These are phyloP conservation scores for Metridium senile DNA, from an alignment of 92 coral and sea anemone genomes.

Conservation along the genomic window DNA sequence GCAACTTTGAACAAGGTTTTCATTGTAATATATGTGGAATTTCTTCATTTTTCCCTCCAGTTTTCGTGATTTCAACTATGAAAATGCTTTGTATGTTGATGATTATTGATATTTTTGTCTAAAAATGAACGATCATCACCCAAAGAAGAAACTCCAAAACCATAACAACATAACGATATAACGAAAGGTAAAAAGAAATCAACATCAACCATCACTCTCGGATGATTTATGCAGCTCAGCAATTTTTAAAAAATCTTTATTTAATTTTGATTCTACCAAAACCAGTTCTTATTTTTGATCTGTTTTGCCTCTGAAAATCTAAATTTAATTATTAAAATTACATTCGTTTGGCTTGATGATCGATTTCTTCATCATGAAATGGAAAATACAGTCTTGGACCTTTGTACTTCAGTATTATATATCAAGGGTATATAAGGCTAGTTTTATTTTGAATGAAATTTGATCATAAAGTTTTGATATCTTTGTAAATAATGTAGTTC, in stretches of 20 bases:
- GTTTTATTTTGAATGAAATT: no score
- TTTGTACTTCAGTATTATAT: no score
- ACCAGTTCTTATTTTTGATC: background rate
- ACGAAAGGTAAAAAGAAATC: background rate
- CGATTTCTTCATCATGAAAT: background rate
- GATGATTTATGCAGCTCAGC: no score
- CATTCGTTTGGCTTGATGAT: background rate
- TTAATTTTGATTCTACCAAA: background rate
- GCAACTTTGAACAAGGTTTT: background rate
- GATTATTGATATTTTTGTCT: background rate
- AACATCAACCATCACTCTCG: background rate
- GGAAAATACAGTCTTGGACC: background rate
- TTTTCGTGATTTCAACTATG: background rate
- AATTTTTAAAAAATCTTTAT: background rate
- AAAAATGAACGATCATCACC: slow-evolving; percentile 1
- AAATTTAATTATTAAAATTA: background rate
- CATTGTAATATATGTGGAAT: background rate
- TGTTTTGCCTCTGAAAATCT: slow-evolving; percentile 11
- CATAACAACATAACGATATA: background rate
- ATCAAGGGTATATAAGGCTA: no score
- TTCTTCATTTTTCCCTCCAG: background rate
- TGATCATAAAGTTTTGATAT: background rate
- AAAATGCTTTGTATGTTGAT: background rate
- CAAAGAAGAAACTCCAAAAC: background rate
- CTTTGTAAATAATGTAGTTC: background rate